phyloP scores from a whole-genome alignment of 2,113 vertebrate species.

The Urocynchramus pylzowi region DNA sequence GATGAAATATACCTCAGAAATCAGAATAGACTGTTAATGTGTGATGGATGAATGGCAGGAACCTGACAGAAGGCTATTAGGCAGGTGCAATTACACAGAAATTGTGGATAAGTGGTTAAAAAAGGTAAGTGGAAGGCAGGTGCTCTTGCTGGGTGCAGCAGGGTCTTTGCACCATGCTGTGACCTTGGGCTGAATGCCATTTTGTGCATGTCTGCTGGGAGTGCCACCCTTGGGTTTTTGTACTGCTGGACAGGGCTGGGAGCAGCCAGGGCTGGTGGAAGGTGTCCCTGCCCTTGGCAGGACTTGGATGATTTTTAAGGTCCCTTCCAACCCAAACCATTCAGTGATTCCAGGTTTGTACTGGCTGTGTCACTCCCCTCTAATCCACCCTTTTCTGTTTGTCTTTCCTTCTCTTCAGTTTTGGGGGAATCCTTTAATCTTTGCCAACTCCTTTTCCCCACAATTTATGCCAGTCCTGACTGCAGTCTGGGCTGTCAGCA shows the following conservation, averaged over 20 bases:
- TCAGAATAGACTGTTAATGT: background rate
- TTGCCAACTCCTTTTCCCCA: background rate
- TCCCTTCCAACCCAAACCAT: background rate
- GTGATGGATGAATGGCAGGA: conserved; percentile 6
- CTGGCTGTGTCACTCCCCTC: background rate
- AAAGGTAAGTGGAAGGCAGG: background rate
- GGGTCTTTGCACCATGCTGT: background rate
- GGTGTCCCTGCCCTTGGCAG: background rate
- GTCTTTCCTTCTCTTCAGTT: background rate
- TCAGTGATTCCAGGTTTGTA: background rate
- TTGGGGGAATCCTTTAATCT: background rate
- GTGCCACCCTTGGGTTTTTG: background rate
- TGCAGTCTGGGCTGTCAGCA: background rate
- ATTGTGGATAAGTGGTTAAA: background rate
- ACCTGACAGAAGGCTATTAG: conserved; percentile 11
- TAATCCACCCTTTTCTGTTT: background rate
- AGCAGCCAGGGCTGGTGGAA: accelerated
- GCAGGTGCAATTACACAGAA: background rate
- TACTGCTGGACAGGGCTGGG: background rate
- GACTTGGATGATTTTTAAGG: background rate
- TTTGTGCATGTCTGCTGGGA: background rate
- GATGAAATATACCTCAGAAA: conserved; percentile 20
- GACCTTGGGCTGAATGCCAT: background rate
- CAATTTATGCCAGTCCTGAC: background rate
- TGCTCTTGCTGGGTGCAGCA: background rate